Evolutionary conservation across 2,113 vertebrate genomes (phyloP).

Genomic region (Paedocypris sp.): DNA sequence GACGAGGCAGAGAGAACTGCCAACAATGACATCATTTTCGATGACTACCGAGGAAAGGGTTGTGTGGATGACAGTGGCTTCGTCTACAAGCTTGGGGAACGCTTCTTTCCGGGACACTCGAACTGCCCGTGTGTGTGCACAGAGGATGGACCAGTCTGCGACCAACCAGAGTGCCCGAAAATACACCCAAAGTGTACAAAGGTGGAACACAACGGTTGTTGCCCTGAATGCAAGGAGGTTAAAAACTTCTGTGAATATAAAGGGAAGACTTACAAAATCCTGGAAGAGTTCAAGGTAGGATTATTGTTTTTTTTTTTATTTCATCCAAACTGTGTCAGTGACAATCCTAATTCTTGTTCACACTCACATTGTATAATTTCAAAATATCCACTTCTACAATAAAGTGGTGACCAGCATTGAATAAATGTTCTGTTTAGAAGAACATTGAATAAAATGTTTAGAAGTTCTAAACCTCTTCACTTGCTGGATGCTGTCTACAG

Average conservation of each 20-base stretch:
- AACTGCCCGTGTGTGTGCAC: conserved; percentile 98
- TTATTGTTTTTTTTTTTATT: no score
- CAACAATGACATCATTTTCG: conserved; percentile 87
- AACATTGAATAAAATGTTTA: no score
- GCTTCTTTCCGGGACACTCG: conserved; percentile 96
- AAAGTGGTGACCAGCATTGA: no score
- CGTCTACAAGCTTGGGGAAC: conserved; percentile 94
- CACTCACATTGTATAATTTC: neutral
- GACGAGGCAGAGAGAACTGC: conserved; percentile 84
- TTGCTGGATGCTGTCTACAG: no score
- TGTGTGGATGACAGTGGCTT: conserved; percentile 98
- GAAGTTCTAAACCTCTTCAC: no score
- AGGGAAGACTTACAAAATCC: conserved; percentile 92
- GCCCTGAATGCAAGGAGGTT: conserved; percentile 97
- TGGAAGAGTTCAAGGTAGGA: conserved; percentile 98
- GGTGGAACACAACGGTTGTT: conserved; percentile 98
- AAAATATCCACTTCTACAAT: no score
- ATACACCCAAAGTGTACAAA: conserved; percentile 98
- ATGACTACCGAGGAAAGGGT: conserved; percentile 96
- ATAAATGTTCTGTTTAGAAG: no score
- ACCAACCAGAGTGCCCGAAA: conserved; percentile 95
- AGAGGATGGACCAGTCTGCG: conserved; percentile 95
- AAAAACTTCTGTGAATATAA: conserved; percentile 99
- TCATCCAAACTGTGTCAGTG: no score
- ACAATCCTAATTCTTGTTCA: neutral